Evolutionary conservation across 2,888 invertebrate species (phyloP), one percentile per base, ranked within the genome.

Genomic region (Thumatha senex): DNA sequence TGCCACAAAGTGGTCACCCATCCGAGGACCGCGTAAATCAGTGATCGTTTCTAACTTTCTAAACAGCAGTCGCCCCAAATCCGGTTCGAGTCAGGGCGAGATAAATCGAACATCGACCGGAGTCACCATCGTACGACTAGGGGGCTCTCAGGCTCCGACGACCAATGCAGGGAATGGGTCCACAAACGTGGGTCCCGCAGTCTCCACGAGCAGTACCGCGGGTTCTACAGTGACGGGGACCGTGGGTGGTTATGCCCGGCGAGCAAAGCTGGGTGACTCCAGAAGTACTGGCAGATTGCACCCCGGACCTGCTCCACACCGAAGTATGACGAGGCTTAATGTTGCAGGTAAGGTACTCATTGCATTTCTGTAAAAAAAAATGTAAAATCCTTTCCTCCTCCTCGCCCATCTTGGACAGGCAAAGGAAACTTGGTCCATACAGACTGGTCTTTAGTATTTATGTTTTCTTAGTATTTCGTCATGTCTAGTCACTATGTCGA

Each of bases 261-360:
- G 93, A 12, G 94, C 94, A 1, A 95, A 95, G 84, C 81, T 95
- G 31, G 95, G 95, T 0, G 96, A 96, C 80, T 95, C 95, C 10
- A 87, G 96, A 47, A 96, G 96, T 74, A 96, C 96, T 0, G 95
- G 96, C 2, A 86, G 96, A 11, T 82, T 96, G 51, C 95, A 95
- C 69, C 94, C 95, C 7, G 93, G 95, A 12, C 93, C 95, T 9
- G 94, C 94, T 70, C 95, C 95, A 5, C 95, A 95, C 72, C 88
- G 96, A 52, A 96, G 96, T 78, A 96, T 96, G 94, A 96, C 96
- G 0, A 86, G 96, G 39, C 92, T 96, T 13, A 96, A 96, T 80
- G 94, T 95, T 50, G 94, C 95, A 50, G 95, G 94, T 93, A 15
- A 14, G n/a, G 1, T 36, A 0, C 1, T 9, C 3, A 9, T 13